These are phyloP conservation scores for Probaryconus sp. DNA, from an alignment of 1,140 invertebrate genomes.

Conservation along the genomic window DNA sequence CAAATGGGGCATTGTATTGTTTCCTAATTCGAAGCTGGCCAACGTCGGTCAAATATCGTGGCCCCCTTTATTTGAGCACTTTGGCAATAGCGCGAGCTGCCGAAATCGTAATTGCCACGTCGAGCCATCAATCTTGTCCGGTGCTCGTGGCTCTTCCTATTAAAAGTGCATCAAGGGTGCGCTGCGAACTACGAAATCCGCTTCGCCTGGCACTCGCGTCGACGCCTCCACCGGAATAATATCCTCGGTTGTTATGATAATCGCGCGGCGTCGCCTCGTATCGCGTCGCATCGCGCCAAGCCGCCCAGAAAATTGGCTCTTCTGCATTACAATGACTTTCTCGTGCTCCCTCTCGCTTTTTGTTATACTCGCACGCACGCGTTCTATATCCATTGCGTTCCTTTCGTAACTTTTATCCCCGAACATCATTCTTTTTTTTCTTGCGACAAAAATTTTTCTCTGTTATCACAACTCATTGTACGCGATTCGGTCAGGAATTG, in stretches of 20 bases:
- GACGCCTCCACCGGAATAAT: constrained; percentile 75
- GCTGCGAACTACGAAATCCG: constrained; percentile 70
- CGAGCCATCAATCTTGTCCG: constrained; percentile 75
- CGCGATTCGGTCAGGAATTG: too few relatives aligned
- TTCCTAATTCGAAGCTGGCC: constrained; percentile 7
- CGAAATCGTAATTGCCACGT: constrained; percentile 71
- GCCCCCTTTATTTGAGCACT: constrained; percentile 2
- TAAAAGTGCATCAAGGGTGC: constrained; percentile 76
- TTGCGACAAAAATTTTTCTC: background rate
- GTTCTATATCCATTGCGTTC: constrained; percentile 5
- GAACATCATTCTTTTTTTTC: constrained; percentile 32
- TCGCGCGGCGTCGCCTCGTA: constrained; percentile 74
- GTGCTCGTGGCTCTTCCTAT: constrained; percentile 70
- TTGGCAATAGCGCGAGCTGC: constrained; percentile 38
- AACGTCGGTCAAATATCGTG: constrained; percentile 25
- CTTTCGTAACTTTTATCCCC: constrained; percentile 23
- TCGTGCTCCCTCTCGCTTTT: constrained; percentile 51
- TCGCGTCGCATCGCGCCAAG: constrained; percentile 77
- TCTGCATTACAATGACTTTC: constrained; percentile 79
- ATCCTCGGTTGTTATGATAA: constrained; percentile 79
- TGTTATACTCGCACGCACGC: constrained; percentile 50
- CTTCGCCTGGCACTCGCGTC: constrained; percentile 66
- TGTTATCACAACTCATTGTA: too few relatives aligned
- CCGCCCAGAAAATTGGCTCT: constrained; percentile 79
- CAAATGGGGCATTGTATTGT: constrained; percentile 29